Base-by-base conservation (phyloP, 2,888 invertebrate species). In the Limnephilus lunatus region DNA sequence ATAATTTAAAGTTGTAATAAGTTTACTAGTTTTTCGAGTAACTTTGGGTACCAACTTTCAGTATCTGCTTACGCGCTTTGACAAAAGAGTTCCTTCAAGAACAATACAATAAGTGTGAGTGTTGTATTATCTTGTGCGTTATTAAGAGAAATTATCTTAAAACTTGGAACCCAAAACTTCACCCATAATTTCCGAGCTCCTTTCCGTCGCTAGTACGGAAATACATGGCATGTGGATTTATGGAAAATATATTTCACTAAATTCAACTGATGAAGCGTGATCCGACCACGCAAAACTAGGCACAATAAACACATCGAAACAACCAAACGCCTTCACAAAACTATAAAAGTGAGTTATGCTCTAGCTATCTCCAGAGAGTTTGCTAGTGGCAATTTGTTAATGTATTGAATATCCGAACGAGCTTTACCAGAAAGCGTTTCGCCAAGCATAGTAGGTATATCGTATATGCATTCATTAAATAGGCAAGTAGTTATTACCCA, bases 141-240 rank as follows among this genome's bases (percentile, higher is more conserved):
- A 39, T 44, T 85, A 15, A 25, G 85, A 11, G 12, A 19, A n/a
- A 85, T 39, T n/a, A 39, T 35, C 68, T 88, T 53, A 68, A 88
- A 88, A 88, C 88, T 88, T 32, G 19, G 32, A 31, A n/a, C 31
- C 30, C 30, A 68, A 88, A 88, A 88, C 88, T 88, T 68, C 31
- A 80, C 48, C 53, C 88, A 88, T 68, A 88, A 88, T 88, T 88
- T 25, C 32, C 32, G 15, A 88, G 15, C 53, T 68, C 35, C 85
- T 44, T 85, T 39, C 68, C 88, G 88, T 68, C 35, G 88, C 11
- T 7, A 88, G 88, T 80, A 88, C 88, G 19, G 15, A 86, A 44
- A 86, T 86, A 86, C 48, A 48, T n/a, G 44, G 44, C 86, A 30
- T 7, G 86, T n/a, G 68, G 25, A 68, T 68, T 68, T 68, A 68